phyloP scores from a whole-genome alignment of 2,113 vertebrate species.

The Ptyas mucosa region DNA sequence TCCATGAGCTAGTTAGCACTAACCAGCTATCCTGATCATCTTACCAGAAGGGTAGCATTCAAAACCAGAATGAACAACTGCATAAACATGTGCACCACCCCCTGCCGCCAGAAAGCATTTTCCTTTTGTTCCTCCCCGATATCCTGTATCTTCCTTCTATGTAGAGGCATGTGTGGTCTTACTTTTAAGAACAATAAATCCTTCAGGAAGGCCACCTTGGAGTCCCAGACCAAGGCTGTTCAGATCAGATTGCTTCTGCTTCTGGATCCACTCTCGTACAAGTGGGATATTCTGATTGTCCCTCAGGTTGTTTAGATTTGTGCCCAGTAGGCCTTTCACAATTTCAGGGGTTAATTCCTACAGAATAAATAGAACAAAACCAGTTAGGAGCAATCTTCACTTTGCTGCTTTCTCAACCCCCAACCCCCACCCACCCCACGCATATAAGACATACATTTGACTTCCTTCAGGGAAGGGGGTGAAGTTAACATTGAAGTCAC shows the following conservation, averaged over 20 bases:
- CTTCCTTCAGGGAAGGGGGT: not conserved
- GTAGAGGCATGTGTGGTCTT: not conserved
- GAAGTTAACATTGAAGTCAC: not conserved
- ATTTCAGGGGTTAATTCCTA: conserved; percentile 55
- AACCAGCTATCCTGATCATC: not conserved
- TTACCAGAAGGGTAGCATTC: not conserved
- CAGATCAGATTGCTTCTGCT: conserved; percentile 55
- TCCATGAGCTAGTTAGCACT: not conserved
- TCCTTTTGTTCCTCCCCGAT: not conserved
- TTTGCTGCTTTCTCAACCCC: not conserved
- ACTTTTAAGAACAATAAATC: conserved; percentile 57
- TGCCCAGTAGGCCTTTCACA: conserved; percentile 62
- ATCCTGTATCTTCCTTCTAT: not conserved
- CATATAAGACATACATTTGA: not conserved
- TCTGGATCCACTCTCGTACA: conserved; percentile 45
- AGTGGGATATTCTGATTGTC: not conserved
- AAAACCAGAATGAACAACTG: not conserved
- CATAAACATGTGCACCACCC: not conserved
- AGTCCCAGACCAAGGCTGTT: conserved; percentile 49
- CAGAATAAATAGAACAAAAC: not conserved
- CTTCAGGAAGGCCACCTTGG: conserved; percentile 50
- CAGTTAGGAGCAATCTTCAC: not conserved
- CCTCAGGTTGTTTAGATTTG: conserved; percentile 20
- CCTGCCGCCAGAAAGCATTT: not conserved
- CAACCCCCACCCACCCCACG: no score